These are phyloP conservation scores for Lasiurus cinereus DNA, from an alignment of 2,113 vertebrate species.

Conservation along the genomic window DNA sequence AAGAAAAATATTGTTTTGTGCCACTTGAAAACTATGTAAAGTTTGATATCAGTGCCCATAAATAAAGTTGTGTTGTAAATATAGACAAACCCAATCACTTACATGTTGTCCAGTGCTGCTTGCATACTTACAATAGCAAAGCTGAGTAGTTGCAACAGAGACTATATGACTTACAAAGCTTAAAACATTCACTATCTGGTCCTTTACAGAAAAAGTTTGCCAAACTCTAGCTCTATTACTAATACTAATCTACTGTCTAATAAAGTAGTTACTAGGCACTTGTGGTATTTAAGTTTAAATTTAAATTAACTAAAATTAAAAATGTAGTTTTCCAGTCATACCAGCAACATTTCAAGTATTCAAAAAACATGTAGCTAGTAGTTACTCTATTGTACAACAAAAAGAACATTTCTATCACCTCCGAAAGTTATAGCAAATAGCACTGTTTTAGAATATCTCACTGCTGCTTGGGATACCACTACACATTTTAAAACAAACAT, in stretches of 20 bases:
- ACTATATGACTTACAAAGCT: neutral
- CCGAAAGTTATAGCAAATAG: conserved; percentile 6
- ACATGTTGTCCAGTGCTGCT: neutral
- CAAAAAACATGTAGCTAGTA: conserved; percentile 20
- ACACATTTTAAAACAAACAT: conserved; percentile 44
- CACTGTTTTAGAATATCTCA: neutral
- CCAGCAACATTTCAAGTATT: neutral
- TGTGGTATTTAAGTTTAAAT: conserved; percentile 19
- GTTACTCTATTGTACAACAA: neutral
- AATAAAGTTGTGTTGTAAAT: neutral
- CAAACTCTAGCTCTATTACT: conserved; percentile 1
- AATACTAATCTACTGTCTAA: neutral
- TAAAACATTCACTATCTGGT: conserved; percentile 3
- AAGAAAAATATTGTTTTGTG: neutral
- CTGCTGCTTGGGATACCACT: neutral
- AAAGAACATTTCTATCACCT: neutral
- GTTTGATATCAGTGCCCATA: conserved; percentile 12
- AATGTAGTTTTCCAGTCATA: neutral
- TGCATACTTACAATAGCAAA: neutral
- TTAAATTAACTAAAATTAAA: conserved; percentile 52
- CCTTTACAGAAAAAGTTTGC: conserved; percentile 34
- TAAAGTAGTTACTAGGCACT: neutral
- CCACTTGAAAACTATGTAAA: neutral
- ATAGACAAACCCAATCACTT: neutral
- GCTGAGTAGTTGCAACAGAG: neutral